A percentile compares a stretch with the other conserved stretches of the same genome.
Conservation (phyloP, 2,797 vertebrate genomes). For the Smutsia gigantea region DNA sequence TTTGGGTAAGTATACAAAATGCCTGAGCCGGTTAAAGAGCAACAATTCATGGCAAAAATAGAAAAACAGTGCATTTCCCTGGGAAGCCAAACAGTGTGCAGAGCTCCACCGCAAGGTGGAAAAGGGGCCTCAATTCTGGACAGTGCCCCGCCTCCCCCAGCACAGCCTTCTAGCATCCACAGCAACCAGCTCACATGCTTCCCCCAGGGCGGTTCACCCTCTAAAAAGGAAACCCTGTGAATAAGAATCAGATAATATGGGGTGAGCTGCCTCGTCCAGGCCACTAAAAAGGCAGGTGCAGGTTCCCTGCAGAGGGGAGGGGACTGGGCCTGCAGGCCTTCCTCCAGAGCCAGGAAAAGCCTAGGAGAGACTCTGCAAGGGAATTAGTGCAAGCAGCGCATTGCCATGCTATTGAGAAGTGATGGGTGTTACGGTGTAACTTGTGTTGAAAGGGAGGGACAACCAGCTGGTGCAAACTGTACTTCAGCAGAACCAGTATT, state of each 20-base stretch:
- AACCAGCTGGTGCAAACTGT: background rate
- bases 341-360: background rate
- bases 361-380: background rate
- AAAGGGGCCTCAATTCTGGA: background rate
- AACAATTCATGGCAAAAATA: background rate
- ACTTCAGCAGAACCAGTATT: background rate
- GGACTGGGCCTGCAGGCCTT: accelerated
- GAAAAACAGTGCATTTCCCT: background rate
- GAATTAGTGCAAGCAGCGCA: background rate
- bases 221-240: background rate
- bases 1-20: background rate
- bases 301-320: background rate
- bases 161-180: background rate
- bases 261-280: background rate
- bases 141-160: accelerated
- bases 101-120: background rate
- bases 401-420: accelerated
- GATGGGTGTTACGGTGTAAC: background rate
- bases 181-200: background rate
- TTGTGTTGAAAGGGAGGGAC: background rate
- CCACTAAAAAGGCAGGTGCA: too few species aligned
- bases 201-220: background rate
- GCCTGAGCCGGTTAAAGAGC: background rate
- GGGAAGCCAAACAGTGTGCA: background rate
- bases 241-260: too few species aligned